Base-by-base conservation (phyloP, 2,113 vertebrate species). In the Antennarius striatus region DNA sequence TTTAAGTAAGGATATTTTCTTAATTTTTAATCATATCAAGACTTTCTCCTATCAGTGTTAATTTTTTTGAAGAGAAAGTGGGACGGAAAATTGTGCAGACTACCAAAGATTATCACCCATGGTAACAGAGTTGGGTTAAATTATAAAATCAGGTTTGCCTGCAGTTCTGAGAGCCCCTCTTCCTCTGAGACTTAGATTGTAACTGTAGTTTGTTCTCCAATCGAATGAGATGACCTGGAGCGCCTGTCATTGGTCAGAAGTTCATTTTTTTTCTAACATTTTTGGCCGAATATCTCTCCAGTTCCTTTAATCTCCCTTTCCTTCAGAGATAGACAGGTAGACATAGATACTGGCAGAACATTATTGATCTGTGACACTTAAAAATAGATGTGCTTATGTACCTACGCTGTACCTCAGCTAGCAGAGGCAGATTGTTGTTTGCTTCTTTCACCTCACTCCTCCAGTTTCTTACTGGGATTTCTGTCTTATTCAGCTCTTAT, bases 361-460 rank as follows among this genome's bases (percentile, higher is more conserved):
- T 63, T 86, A 82, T 88, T 55, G 77, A 85, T 85, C 75, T 49
- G 63, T 75, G 59, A 68, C 83, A 69, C 66, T 73, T 79, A 61
- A 84, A 81, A 88, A 85, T 69, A 72, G 73, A 87, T 85, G 71
- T 60, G 59, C 58, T 56, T 66, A 64, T 71, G 43, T 28, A 48
- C 75, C 46, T 71, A 68, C 63, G 72, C 67, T 29, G 42, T 7
- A 28, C 48, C 48, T 72, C 73, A 10, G 71, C 82, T 42, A 6
- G 67, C 64, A 71, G 54, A 72, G 64, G 52, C 57, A 56, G 76
- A 81, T 71, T 32, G 39, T 62, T 79, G 59, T 68, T 64, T 72
- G 71, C 28, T 64, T 67, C 74, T 67, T 81, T 79, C 63, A 72
- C 65, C 65, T 79, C 53, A 45, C 32, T 15, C 42, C 58, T 73